Base-by-base conservation (phyloP, 2,888 invertebrate genomes). In the Napeogenes inachia region DNA sequence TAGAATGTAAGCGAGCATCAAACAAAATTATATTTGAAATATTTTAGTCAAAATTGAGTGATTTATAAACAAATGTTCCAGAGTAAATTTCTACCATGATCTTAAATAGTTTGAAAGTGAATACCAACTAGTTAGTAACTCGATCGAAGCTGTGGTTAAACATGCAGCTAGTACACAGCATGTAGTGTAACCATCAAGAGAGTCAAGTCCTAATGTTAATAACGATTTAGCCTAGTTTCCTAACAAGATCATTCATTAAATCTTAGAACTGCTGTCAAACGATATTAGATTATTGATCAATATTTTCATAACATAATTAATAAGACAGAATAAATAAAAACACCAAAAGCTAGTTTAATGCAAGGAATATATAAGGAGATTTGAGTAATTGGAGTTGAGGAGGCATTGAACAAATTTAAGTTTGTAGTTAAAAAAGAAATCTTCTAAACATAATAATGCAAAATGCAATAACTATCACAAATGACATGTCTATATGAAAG, bases 81-180 rank as follows among this genome's bases (percentile, higher is more conserved):
- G 38, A 38, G 35, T 56, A 58, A 56, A 54, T 64, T 35, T 35
- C 45, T 45, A 54, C 56, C 58, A 56, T 62, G 33, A 57, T 57
- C 50, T 62, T 55, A 8, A 63, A 59, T 59, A 67, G 62, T 67
- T 67, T 58, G 55, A 59, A 67, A 67, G 60, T 63, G 57, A 67
- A 67, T 61, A 57, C 54, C 62, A 63, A 67, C 63, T 63, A 67
- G 67, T 67, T 65, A 63, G 64, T 57, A 70, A 67, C 64, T 63
- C 67, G 64, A 66, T 60, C 64, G 59, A 61, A 65, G 46, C 54
- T 67, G 67, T 63, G 67, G 67, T 65, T 61, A 67, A 54, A 61
- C 59, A 57, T 59, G 46, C 47, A 65, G 65, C 62, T 60, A 42
- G 42, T 42, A 42, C 58, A 57, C 57, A 57, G 56, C 59, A 60